Conservation (phyloP, 2,113 vertebrate species). For the Dasypus novemcinctus region DNA sequence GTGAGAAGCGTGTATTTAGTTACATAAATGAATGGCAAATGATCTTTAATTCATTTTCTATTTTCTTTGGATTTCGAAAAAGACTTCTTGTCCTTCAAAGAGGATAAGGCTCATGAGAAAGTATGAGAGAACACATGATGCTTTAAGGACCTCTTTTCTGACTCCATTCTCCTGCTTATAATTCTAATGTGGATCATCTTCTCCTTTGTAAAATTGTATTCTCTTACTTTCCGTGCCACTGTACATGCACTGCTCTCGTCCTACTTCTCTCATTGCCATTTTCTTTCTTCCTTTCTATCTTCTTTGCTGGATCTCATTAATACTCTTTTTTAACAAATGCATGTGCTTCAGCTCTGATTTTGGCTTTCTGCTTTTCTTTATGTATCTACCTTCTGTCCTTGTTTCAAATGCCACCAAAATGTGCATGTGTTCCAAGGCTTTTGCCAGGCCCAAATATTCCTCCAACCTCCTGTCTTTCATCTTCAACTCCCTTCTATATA, state of each 20-base stretch:
- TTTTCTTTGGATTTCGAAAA: constrained; percentile 38
- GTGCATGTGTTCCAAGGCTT: neutral
- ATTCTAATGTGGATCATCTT: neutral
- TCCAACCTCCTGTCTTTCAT: neutral
- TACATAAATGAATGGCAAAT: neutral
- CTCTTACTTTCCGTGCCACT: constrained; percentile 50
- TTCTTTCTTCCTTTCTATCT: neutral
- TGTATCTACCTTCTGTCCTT: neutral
- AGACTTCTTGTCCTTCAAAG: neutral
- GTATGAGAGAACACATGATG: neutral
- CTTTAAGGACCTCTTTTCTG: constrained; percentile 24
- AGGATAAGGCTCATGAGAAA: neutral
- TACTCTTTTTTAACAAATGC: neutral
- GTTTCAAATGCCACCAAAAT: neutral
- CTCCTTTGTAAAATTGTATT: constrained; percentile 26
- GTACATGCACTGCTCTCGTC: neutral
- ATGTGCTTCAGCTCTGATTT: neutral
- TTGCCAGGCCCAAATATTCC: neutral
- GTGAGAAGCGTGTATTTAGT: neutral
- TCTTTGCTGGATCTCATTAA: neutral
- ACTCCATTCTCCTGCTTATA: neutral
- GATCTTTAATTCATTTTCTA: constrained; percentile 42
- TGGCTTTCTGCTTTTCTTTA: neutral
- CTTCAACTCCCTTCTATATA: neutral
- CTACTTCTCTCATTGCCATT: neutral